A percentile compares a stretch with the other conserved stretches of the same genome.
These are phyloP conservation scores for Drosophila asahinai DNA, from an alignment of 1,140 invertebrate genomes.

Conservation along the genomic window DNA sequence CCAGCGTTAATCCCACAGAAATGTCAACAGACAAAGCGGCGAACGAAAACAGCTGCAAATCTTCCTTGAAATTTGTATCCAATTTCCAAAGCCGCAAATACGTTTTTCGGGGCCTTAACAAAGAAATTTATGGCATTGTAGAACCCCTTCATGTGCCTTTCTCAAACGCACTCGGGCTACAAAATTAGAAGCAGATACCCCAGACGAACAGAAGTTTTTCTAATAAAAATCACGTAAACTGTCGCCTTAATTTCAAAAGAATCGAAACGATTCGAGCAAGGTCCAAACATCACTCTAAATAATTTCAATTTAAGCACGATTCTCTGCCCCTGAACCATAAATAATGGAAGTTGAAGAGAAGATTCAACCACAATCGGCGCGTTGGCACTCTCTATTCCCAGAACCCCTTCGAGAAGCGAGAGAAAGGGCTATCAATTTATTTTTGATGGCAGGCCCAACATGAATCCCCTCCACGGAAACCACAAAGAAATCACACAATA, in stretches of 20 bases:
- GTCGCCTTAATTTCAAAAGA: constrained; percentile 77
- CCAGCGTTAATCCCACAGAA: constrained; percentile 48
- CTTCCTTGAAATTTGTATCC: constrained; percentile 36
- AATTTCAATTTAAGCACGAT: constrained; percentile 78
- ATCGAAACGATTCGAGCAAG: constrained; percentile 44
- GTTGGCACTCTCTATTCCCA: constrained; percentile 53
- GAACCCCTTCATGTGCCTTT: constrained; percentile 62
- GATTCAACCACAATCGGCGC: constrained; percentile 7
- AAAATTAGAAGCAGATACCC: constrained; percentile 62
- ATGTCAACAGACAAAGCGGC: constrained; percentile 46
- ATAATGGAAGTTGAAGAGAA: constrained; percentile 52
- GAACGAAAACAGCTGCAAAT: constrained; percentile 64
- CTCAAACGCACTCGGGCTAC: constrained; percentile 45
- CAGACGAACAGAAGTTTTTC: constrained; percentile 58
- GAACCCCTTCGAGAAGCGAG: constrained; percentile 56
- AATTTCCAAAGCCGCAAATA: constrained; percentile 62
- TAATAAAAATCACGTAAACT: constrained; percentile 80
- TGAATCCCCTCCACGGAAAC: constrained; percentile 60
- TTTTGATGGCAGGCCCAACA: constrained; percentile 63
- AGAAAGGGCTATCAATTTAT: constrained; percentile 67
- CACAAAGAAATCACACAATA: constrained; percentile 64
- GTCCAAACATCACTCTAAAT: constrained; percentile 36
- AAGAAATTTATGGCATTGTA: constrained; percentile 69
- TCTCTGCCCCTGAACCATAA: constrained; percentile 64
- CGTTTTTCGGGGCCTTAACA: constrained; percentile 47